These are phyloP conservation scores for Callyntrura sp. DNA, from an alignment of 2,888 invertebrate species.

Conservation along the genomic window DNA sequence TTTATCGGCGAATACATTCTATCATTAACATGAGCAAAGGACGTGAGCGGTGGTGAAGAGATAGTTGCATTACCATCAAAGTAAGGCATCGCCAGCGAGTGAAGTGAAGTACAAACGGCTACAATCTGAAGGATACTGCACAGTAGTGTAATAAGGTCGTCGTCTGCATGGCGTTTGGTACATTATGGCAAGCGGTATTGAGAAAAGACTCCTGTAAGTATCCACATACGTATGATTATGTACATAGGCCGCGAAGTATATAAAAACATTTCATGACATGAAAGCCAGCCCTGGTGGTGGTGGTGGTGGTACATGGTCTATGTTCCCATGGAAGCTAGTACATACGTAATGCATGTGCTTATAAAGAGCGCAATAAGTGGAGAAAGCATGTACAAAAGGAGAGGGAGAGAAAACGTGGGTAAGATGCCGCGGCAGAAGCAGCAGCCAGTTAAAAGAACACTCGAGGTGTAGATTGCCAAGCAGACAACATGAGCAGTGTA, in stretches of 20 bases:
- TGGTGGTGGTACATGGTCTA: not conserved
- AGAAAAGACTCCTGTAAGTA: too few relatives aligned
- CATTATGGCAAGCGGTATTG: not conserved
- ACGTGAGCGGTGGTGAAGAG: slow-evolving; percentile 22
- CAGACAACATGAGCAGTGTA: slow-evolving; percentile 53
- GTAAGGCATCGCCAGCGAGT: slow-evolving; percentile 7
- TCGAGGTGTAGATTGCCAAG: slow-evolving; percentile 67
- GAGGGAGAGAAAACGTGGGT: slow-evolving; percentile 39
- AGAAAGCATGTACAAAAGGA: not conserved
- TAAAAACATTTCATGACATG: slow-evolving; percentile 22
- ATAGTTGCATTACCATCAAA: slow-evolving; percentile 29
- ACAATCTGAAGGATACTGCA: not conserved
- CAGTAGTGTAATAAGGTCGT: not conserved
- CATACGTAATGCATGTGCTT: slow-evolving; percentile 20
- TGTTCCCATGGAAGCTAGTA: not conserved
- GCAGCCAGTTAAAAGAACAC: slow-evolving; percentile 58
- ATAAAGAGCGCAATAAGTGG: slow-evolving; percentile 11
- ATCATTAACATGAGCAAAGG: slow-evolving; percentile 32
- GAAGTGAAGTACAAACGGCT: not conserved
- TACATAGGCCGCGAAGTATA: not conserved
- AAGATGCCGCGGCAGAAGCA: slow-evolving; percentile 60
- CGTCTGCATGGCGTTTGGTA: slow-evolving; percentile 1
- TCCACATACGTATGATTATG: too few relatives aligned
- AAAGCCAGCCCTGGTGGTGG: slow-evolving; percentile 16
- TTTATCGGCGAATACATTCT: slow-evolving; percentile 19